Evolutionary conservation across 2,888 invertebrate genomes (phyloP).

Genomic region (Calameuta idolon): DNA sequence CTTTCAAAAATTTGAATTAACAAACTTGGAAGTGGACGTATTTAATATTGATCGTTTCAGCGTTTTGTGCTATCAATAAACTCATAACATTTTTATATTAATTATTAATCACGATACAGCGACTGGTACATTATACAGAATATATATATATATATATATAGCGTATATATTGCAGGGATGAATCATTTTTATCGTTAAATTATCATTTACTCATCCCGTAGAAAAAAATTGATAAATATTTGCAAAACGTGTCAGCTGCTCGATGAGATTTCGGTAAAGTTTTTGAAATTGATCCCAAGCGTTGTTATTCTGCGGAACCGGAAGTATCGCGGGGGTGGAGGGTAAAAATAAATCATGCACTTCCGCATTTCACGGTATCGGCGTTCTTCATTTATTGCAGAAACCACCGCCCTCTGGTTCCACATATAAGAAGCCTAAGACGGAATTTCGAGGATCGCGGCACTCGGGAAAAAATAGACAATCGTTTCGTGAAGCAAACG

Average conservation of each 20-base stretch:
- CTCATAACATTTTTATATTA: neutral
- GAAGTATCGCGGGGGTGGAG: neutral
- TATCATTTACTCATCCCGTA: no score
- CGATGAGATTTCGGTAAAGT: neutral
- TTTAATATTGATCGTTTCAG: no score
- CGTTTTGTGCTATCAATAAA: neutral
- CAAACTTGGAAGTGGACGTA: no score
- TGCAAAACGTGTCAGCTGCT: neutral
- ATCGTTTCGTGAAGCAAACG: neutral
- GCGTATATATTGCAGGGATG: neutral
- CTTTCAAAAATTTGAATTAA: neutral
- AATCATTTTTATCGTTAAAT: neutral
- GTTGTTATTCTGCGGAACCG: neutral
- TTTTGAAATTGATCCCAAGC: neutral
- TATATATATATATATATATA: no score
- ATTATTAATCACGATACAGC: neutral
- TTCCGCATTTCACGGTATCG: neutral
- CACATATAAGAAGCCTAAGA: neutral
- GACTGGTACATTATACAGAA: no score
- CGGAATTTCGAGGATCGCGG: neutral
- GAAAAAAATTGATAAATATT: neutral
- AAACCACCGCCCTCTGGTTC: neutral
- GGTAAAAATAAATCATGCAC: neutral
- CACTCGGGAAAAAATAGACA: neutral
- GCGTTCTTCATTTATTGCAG: neutral